Conservation (phyloP, 2,888 invertebrate genomes). For the Ennomos fuscantarius region DNA sequence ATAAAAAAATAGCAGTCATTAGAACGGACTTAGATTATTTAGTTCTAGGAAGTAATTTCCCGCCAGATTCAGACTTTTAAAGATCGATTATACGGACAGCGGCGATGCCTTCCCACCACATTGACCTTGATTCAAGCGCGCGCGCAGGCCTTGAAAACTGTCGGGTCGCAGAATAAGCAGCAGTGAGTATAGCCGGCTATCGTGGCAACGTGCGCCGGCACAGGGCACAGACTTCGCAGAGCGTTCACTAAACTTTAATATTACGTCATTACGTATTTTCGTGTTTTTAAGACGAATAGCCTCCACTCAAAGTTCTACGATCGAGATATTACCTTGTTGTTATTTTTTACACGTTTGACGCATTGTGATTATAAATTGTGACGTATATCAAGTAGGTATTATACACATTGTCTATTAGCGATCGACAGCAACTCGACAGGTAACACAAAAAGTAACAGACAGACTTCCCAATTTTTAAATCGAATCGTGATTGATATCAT, state of each 20-base stretch:
- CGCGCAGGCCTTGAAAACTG: slow-evolving; percentile 74
- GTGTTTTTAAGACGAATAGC: slow-evolving; percentile 67
- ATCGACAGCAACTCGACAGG: slow-evolving; percentile 26
- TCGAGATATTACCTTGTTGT: slow-evolving; percentile 57
- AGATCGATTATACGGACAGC: slow-evolving; percentile 27
- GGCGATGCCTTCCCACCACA: slow-evolving; percentile 50
- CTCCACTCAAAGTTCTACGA: slow-evolving; percentile 64
- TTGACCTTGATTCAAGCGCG: slow-evolving; percentile 68
- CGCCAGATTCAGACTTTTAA: slow-evolving; percentile 4
- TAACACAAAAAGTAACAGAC: slow-evolving; percentile 18
- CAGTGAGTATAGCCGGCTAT: slow-evolving; percentile 13
- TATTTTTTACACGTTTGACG: slow-evolving; percentile 39
- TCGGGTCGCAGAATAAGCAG: slow-evolving; percentile 43
- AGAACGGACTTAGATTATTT: not conserved
- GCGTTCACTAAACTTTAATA: slow-evolving; percentile 80
- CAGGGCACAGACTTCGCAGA: slow-evolving; percentile 53
- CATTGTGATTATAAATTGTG: slow-evolving; percentile 8
- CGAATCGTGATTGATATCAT: slow-evolving; percentile 32
- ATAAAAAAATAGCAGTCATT: not conserved
- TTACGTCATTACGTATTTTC: slow-evolving; percentile 77
- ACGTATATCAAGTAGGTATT: too few species aligned
- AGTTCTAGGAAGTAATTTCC: slow-evolving; percentile 26
- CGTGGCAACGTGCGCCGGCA: slow-evolving; percentile 59
- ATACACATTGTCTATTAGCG: slow-evolving; percentile 15
- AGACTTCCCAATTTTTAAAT: not conserved